Base-by-base conservation (phyloP, 2,888 invertebrate genomes). In the Leptopterna dolabrata region DNA sequence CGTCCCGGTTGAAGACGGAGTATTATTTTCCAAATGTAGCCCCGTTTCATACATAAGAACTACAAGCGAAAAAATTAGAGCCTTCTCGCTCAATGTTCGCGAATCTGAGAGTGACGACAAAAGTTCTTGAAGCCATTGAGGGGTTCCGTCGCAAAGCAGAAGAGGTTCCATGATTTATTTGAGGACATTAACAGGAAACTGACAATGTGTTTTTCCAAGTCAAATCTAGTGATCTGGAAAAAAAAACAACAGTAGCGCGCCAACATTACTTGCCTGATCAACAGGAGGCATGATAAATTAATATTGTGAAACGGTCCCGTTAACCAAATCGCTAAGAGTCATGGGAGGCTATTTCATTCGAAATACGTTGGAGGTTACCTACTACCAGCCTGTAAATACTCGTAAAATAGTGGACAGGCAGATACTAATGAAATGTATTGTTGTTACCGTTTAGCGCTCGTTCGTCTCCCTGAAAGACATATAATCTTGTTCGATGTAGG, bases 401-500 rank as follows among this genome's bases (percentile, higher is more conserved):
- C 36, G 36, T 2, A 36, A 36, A 36, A 14, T n/a, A 3, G 78
- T 30, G 19, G 16, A 27, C 16, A 73, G 7, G 3, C n/a, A 76
- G 36, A 7, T 30, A 55, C 16, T n/a, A 36, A 76, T 3, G 7
- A 76, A 29, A 19, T 73, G 73, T 14, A 55, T 4, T 9, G 16
- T 29, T 13, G 80, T 90, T 91, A 93, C 93, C 91, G 88, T 91
- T 90, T 70, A 96, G 92, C 0, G 96, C 95, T 88, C 91, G 91
- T 16, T 92, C 90, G 91, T 97, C 96, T 16, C 94, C 95, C 85
- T 93, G 91, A 91, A 97, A 97, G 24, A 95, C 94, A 88, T 92
- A 92, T 90, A 94, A 91, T 86, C 96, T 93, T 0, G 96, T 94
- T 90, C 93, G 93, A 91, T 97, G 96, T 9, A 97, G 92, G 87